phyloP scores from a whole-genome alignment of 30 jellyfish, hydroid and myxozoan genomes.

The Turritopsis rubra region DNA sequence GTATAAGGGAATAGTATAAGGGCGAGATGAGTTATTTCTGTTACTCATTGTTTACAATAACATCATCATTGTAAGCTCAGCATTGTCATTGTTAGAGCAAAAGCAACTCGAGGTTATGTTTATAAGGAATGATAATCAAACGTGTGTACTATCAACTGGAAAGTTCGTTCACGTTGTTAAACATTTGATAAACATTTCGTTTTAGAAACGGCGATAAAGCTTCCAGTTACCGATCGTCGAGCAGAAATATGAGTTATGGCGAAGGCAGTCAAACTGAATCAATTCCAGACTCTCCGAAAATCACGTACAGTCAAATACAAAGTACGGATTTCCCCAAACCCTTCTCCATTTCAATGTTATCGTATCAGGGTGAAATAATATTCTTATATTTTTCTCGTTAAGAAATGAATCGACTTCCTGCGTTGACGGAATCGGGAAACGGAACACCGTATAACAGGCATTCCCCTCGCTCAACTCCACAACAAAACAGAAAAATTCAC shows the following conservation, averaged over 20 bases:
- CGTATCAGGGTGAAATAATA: neutral
- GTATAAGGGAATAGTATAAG: no score
- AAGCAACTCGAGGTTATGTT: no score
- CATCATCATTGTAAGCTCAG: no score
- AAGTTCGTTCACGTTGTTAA: no score
- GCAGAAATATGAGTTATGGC: constrained; percentile 12
- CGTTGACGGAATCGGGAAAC: constrained; percentile 2
- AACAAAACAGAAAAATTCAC: constrained; percentile 31
- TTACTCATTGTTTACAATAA: no score
- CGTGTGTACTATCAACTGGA: no score
- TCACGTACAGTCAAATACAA: neutral
- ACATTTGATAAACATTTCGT: no score
- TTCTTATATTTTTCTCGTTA: neutral
- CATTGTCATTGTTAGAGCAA: no score
- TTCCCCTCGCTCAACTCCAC: constrained; percentile 24
- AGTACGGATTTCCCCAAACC: neutral
- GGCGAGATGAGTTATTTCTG: no score
- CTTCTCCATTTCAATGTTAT: neutral
- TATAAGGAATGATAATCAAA: no score
- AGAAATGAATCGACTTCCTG: constrained; percentile 16
- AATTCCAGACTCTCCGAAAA: constrained; percentile 20
- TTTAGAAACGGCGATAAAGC: constrained; percentile 20
- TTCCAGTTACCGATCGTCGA: constrained; percentile 9
- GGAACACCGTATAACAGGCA: constrained; percentile 16
- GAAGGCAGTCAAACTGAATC: constrained; percentile 25